phyloP scores from a whole-genome alignment of 2,113 vertebrate genomes.

The Mandrillus leucophaeus region DNA sequence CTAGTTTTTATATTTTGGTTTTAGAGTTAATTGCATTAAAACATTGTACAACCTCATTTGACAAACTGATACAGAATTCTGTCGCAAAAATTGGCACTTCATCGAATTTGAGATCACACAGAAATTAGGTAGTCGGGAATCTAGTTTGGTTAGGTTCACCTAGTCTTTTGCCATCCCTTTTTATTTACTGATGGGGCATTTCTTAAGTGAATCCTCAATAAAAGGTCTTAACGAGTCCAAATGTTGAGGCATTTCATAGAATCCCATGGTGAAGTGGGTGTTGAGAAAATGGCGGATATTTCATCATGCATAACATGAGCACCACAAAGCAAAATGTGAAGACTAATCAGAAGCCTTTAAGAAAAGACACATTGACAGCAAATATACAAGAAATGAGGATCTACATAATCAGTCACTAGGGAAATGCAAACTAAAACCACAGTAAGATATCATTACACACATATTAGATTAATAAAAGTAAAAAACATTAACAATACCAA shows the following conservation, averaged over 20 bases:
- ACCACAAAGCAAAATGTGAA: background rate
- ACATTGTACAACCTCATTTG: background rate
- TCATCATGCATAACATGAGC: background rate
- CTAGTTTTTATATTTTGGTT: conserved; percentile 13
- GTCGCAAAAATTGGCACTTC: background rate
- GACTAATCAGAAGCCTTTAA: background rate
- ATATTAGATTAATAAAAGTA: background rate
- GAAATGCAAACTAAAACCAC: background rate
- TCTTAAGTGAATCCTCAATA: background rate
- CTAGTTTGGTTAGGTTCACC: background rate
- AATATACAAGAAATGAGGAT: background rate
- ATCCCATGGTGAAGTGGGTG: too few relatives aligned
- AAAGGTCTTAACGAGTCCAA: background rate
- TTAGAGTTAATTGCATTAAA: background rate
- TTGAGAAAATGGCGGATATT: background rate
- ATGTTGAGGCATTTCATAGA: background rate
- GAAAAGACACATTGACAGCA: background rate
- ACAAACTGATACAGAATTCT: background rate
- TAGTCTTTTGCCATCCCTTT: background rate
- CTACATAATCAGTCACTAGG: background rate
- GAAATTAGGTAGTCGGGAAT: background rate
- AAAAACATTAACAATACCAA: background rate
- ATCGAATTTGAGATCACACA: conserved; percentile 25
- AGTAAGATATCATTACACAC: background rate
- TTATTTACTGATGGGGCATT: background rate